phyloP scores from a whole-genome alignment of 2,113 vertebrate species.

The Lichenostomus cassidix region DNA sequence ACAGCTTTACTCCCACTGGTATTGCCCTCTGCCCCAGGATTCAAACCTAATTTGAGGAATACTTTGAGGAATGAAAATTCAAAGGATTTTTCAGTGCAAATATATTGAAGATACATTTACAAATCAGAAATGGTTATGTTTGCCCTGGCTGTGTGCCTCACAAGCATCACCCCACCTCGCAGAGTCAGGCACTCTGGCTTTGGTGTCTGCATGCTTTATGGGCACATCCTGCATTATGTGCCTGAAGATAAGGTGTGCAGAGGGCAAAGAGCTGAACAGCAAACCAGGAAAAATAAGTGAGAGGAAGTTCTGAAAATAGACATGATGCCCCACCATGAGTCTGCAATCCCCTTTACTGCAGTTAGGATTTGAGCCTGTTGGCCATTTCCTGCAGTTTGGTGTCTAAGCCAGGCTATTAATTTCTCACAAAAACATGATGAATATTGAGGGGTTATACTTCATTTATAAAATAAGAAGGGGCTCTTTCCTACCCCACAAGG shows the following conservation, averaged over 20 bases:
- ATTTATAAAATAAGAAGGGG: background rate
- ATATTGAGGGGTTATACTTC: background rate
- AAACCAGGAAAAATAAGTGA: background rate
- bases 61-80: background rate
- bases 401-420: rapidly evolving
- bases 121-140: background rate
- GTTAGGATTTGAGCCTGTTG: background rate
- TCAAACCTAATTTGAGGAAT: constrained; percentile 4
- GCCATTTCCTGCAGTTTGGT: background rate
- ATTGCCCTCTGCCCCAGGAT: background rate
- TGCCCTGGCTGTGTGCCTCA: background rate
- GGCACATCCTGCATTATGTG: rapidly evolving
- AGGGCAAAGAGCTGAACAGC: background rate
- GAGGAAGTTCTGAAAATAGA: background rate
- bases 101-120: background rate
- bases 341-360: background rate
- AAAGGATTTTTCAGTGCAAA: background rate
- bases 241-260: background rate
- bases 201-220: background rate
- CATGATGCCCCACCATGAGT: background rate
- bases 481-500: background rate
- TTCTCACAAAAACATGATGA: background rate
- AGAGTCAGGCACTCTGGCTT: background rate
- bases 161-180: background rate
- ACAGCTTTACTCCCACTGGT: background rate